A percentile compares a stretch with the other conserved stretches of the same genome.
Evolutionary conservation across 2,797 vertebrate genomes (phyloP).

Genomic region (Eidolon dupreanum): DNA sequence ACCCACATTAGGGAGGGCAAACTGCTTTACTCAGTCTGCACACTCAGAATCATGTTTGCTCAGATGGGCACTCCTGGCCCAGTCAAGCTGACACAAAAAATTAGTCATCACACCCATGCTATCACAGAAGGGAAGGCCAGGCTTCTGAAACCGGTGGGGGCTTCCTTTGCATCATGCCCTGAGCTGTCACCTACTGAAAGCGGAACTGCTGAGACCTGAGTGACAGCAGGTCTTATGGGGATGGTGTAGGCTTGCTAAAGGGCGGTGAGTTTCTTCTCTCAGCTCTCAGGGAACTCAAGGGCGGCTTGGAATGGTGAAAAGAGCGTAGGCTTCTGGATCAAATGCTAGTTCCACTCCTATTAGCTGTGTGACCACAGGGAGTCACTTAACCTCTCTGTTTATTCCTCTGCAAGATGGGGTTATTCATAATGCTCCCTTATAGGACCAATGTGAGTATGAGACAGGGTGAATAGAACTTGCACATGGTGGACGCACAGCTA

Average conservation of each 20-base stretch:
- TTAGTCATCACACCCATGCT: neutral
- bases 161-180: neutral
- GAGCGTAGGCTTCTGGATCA: neutral
- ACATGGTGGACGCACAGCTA: neutral
- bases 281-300: neutral
- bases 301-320: neutral
- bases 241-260: neutral
- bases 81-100: neutral
- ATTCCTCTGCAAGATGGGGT: neutral
- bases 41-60: neutral
- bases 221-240: neutral
- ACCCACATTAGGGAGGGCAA: accelerated
- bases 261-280: neutral
- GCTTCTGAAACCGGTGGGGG: too few species aligned
- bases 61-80: neutral
- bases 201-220: neutral
- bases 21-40: neutral
- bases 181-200: neutral
- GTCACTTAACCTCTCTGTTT: neutral
- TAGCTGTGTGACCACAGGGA: neutral
- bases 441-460: neutral
- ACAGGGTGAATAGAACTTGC: neutral
- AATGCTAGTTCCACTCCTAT: neutral
- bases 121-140: neutral
- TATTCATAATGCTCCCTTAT: neutral